Base-by-base conservation (phyloP, 2,888 invertebrate genomes). In the Apodemia zela region DNA sequence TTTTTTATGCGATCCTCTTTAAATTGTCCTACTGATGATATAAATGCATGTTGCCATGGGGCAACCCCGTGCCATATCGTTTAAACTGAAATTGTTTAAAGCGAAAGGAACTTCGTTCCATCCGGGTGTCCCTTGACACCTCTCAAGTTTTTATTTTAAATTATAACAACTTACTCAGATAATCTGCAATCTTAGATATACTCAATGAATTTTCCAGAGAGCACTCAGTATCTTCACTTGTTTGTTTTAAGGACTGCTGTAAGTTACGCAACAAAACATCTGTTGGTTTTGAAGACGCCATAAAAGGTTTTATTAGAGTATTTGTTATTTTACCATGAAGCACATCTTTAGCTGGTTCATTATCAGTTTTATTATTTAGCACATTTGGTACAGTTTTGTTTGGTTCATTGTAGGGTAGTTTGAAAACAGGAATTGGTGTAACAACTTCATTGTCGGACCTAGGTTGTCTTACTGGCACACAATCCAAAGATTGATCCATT, bases 141-240 rank as follows among this genome's bases (percentile, higher is more conserved):
- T n/a, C n/a, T n/a, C n/a, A n/a, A n/a, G n/a, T n/a, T n/a, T n/a
- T n/a, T n/a, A n/a, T n/a, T n/a, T n/a, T n/a, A 8, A 8, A 8
- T 8, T 8, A 8, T 33, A 33, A 33, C 7, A 33, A 45, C 68
- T 61, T 74, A 89, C 90, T 86, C 57, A 91, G 75, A 73, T 81
- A 86, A 69, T 87, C 88, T 45, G 85, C 86, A 72, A 91, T 90
- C 69, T 82, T 87, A 0, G 90, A 89, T 67, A 89, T 78, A 67
- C 88, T 89, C 25, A 90, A 69, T 2, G 90, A 90, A 72, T 82
- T 81, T 42, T 89, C 88, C 1, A 73, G 76, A 0, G 85, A 81
- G 6, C 75, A 78, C 60, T 84, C 85, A 10, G 82, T 82, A 25
- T 89, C 87, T 13, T 87, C 86, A 1, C 72, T 69, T 1, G 72